Conservation (phyloP, 2,113 vertebrate genomes). For the Lycocorax pyrrhopterus region DNA sequence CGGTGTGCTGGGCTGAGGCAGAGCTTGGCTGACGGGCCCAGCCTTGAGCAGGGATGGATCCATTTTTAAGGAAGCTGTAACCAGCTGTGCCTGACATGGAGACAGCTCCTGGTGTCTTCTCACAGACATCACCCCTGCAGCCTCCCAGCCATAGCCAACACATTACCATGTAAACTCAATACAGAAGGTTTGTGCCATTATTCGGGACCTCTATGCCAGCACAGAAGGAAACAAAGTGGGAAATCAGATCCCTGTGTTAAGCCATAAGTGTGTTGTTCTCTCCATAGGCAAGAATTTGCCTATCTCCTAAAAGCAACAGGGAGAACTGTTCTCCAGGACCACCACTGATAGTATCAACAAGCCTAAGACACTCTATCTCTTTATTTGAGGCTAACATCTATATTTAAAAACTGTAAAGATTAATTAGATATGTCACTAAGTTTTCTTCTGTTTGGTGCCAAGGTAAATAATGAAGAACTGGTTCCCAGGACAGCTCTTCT, state of each 20-base stretch:
- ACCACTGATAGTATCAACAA: neutral
- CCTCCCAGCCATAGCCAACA: neutral
- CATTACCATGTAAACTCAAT: neutral
- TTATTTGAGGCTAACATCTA: neutral
- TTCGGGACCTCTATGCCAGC: neutral
- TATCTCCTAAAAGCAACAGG: neutral
- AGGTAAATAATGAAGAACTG: neutral
- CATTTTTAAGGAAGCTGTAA: neutral
- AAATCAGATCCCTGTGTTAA: neutral
- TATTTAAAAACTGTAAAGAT: neutral
- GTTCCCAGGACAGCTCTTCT: neutral
- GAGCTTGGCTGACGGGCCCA: neutral
- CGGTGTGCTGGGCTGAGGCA: neutral
- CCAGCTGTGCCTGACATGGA: neutral
- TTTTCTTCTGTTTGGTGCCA: neutral
- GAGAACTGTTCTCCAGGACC: neutral
- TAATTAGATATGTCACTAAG: neutral
- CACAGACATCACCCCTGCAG: neutral
- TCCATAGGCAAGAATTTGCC: neutral
- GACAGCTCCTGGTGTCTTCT: neutral
- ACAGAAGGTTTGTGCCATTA: neutral
- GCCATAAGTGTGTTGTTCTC: fast-evolving
- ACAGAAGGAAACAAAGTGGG: neutral
- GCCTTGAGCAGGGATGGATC: fast-evolving
- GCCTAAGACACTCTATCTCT: neutral